Evolutionary conservation across 2,113 vertebrate species (phyloP).

Genomic region (Oryzias curvinotus): DNA sequence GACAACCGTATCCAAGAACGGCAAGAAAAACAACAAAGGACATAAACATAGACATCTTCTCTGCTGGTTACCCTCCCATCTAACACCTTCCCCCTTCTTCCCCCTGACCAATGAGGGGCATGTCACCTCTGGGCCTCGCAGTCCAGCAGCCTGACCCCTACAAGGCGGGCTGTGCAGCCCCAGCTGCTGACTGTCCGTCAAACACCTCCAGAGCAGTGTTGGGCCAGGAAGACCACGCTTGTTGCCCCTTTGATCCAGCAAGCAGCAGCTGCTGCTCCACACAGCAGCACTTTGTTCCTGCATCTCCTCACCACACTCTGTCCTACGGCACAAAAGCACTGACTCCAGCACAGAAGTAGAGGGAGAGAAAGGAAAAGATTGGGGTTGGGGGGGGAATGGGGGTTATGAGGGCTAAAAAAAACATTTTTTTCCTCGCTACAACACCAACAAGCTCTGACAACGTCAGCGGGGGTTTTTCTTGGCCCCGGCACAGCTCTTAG

Average conservation of each 20-base stretch:
- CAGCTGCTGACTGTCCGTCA: constrained; percentile 99
- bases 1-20: constrained; percentile 2
- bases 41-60: constrained; percentile 52
- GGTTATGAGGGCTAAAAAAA: constrained; percentile 27
- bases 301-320: constrained; percentile 91
- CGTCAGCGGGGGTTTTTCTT: constrained; percentile 93
- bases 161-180: constrained; percentile 79
- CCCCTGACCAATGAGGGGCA: constrained; percentile 59
- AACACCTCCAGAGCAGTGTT: constrained; percentile 95
- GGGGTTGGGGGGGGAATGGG: constrained; percentile 43
- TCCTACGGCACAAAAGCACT: constrained; percentile 97
- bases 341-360: constrained; percentile 75
- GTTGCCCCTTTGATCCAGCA: constrained; percentile 96
- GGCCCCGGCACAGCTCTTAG: constrained; percentile 93
- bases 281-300: constrained; percentile 98
- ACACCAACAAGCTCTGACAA: constrained; percentile 99
- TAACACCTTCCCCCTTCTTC: constrained; percentile 50
- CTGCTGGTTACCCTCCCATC: constrained; percentile 54
- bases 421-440: constrained; percentile 73
- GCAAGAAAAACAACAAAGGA: constrained; percentile 45
- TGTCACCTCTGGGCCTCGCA: constrained; percentile 63
- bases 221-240: constrained; percentile 93
- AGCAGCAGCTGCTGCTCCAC: constrained; percentile 97
- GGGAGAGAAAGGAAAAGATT: constrained; percentile 54
- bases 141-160: constrained; percentile 73